These are phyloP conservation scores for Egretta garzetta DNA, from an alignment of 2,113 vertebrate genomes.

Conservation along the genomic window DNA sequence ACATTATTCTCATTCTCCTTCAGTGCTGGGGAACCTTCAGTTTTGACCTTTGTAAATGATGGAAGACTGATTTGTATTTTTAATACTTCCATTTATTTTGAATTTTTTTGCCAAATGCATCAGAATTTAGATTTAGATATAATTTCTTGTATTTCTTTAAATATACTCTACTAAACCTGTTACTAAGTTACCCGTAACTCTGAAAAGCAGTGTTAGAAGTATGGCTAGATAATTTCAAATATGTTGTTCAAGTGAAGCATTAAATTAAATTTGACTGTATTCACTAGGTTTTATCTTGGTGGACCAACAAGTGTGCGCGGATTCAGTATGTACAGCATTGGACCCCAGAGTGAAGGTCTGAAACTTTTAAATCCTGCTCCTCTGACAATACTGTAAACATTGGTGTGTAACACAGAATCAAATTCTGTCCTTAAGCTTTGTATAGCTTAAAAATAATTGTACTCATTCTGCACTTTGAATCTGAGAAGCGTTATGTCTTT, in stretches of 20 bases:
- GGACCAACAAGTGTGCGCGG: conserved; percentile 95
- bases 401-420: neutral
- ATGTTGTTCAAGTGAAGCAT: neutral
- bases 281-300: conserved; percentile 91
- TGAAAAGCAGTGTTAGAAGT: neutral
- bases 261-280: neutral
- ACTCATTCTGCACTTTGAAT: neutral
- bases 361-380: neutral
- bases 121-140: neutral
- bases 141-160: neutral
- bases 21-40: neutral
- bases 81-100: neutral
- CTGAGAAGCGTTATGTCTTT: neutral
- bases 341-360: conserved; percentile 96
- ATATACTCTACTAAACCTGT: neutral
- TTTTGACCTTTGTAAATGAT: neutral
- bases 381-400: neutral
- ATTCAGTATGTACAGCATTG: conserved; percentile 98
- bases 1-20: neutral
- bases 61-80: neutral
- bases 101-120: neutral
- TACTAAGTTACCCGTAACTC: neutral
- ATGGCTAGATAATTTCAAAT: neutral
- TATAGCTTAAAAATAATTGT: neutral
- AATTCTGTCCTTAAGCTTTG: neutral